Evolutionary conservation across 2,797 vertebrate genomes (phyloP), one percentile per base, ranked within the genome.

Genomic region (Centropyge bicolor): DNA sequence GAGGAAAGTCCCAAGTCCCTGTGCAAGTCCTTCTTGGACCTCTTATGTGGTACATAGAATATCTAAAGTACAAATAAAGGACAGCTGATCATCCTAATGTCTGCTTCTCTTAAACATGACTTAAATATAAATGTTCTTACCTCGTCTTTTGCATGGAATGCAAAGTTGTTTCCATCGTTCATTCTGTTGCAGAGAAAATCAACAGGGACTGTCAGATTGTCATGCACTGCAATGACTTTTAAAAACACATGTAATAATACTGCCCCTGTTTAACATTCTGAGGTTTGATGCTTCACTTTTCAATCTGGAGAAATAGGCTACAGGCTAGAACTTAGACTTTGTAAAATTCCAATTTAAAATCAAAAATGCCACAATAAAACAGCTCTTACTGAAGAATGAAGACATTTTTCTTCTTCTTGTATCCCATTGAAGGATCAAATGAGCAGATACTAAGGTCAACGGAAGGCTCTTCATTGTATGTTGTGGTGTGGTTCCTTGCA

Each of bases 131-230:
- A 71, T 77, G 19, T 70, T 82, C 95, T 94, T 89, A 98, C 98
- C 97, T 98, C 97, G 54, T 99, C 98, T 95, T 97, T 98, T 88
- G 97, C 97, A 68, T 98, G 97, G 82, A 98, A 97, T 78, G 98
- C 96, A 86, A 97, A 98, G 90, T 97, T 95, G 24, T 95, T 96
- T 59, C 96, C 97, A 5, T 98, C 96, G 0, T 93, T 91, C 46
- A 96, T 92, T 94, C 97, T 98, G 92, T 85, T 88, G 80, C 74
- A 81, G 60, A 78, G 70, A 85, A 86, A 82, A 86, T 69, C 35
- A 83, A 80, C 14, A 84, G 8, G 2, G 17, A 49, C 2, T 27
- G 35, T 86, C 31, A 86, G 68, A 65, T 77, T 54, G 48, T 79
- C 11, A 51, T 73, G 4, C 31, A 43, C 49, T 57, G 16, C 17